Evolutionary conservation across 2,888 invertebrate species (phyloP).

Genomic region (Liopterus haemorrhoidalis): DNA sequence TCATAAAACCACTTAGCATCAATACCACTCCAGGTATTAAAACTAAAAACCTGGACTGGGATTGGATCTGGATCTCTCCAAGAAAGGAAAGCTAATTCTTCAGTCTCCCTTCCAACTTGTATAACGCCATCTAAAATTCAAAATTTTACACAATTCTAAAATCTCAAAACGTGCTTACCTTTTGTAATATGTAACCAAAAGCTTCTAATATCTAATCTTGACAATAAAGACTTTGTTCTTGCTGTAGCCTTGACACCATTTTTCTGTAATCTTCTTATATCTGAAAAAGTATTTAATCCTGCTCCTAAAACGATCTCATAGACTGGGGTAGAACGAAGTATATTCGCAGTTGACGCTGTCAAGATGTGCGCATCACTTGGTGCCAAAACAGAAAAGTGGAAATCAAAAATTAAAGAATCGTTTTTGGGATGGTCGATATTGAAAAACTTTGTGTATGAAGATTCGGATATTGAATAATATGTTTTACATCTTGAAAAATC

Average conservation of each 20-base stretch:
- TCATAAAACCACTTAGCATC: constrained; percentile 65
- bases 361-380: constrained; percentile 65
- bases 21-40: constrained; percentile 60
- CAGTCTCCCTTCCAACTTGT: constrained; percentile 58
- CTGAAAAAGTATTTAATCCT: constrained; percentile 63
- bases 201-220: constrained; percentile 55
- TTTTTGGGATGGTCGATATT: constrained; percentile 38
- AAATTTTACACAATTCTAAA: too few relatives aligned
- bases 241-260: constrained; percentile 53
- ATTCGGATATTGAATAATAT: constrained; percentile 52
- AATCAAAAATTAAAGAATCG: constrained; percentile 43
- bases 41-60: constrained; percentile 60
- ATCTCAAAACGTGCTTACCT: too few relatives aligned
- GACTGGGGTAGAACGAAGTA: constrained; percentile 50
- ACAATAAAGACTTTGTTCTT: constrained; percentile 53
- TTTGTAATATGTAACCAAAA: constrained; percentile 60
- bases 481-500: constrained; percentile 49
- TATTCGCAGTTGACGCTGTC: constrained; percentile 50
- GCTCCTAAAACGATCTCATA: constrained; percentile 71
- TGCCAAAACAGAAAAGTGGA: constrained; percentile 63
- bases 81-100: constrained; percentile 52
- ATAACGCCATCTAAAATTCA: constrained; percentile 52
- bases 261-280: constrained; percentile 57
- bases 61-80: constrained; percentile 57
- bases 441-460: constrained; percentile 55